Conservation (phyloP, 2,113 vertebrate species). For the Cettia cetti region DNA sequence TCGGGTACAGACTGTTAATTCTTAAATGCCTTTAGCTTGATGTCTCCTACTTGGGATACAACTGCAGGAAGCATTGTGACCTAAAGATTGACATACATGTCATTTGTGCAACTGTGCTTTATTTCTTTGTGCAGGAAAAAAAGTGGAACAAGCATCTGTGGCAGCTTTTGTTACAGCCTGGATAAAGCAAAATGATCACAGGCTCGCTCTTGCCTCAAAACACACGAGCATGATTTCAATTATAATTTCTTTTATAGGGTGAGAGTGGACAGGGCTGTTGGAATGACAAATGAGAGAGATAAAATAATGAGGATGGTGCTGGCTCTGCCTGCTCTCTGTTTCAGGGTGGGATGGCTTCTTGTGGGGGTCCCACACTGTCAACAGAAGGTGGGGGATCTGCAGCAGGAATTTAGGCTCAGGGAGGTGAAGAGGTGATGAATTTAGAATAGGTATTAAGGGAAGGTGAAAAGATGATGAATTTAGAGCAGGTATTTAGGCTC, state of each 20-base stretch:
- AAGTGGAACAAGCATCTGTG: neutral
- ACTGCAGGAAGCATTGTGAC: constrained; percentile 14
- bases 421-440: neutral
- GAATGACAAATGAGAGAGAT: neutral
- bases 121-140: neutral
- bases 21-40: constrained; percentile 28
- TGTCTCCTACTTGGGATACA: constrained; percentile 33
- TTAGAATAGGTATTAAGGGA: neutral
- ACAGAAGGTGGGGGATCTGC: neutral
- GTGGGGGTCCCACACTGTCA: neutral
- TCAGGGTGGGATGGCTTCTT: neutral
- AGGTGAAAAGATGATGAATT: neutral
- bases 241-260: neutral
- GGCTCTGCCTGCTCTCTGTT: neutral
- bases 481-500: neutral
- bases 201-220: neutral
- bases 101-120: constrained; percentile 34
- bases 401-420: neutral
- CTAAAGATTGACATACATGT: constrained; percentile 47
- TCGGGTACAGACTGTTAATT: constrained; percentile 48
- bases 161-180: constrained; percentile 6
- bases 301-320: neutral
- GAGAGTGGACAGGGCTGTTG: neutral
- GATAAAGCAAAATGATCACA: neutral
- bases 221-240: neutral